Percentiles rank a stretch among this genome's conserved stretches.
Conservation (phyloP, 1,140 invertebrate genomes). For the Campoletis sonorensis region DNA sequence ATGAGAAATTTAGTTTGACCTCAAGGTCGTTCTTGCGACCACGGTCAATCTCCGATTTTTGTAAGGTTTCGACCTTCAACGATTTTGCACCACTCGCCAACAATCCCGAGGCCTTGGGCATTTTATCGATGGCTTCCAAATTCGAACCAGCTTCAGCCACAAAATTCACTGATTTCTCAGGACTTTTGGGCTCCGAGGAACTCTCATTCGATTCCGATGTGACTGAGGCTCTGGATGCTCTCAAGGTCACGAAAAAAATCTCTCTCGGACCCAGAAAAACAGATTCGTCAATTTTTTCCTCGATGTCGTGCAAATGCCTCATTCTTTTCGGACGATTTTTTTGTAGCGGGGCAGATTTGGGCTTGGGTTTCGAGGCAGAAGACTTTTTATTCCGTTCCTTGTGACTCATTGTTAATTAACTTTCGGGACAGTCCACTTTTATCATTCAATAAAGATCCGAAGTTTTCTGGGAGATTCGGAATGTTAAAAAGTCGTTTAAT, state of each 20-base stretch:
- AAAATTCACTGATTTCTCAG: background rate
- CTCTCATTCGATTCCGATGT: background rate
- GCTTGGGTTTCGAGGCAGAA: background rate
- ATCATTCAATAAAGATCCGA: no score
- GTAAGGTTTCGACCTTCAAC: background rate
- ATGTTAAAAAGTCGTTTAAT: no score
- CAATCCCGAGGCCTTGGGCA: background rate
- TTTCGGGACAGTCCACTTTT: slow-evolving; percentile 13
- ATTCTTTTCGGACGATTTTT: background rate
- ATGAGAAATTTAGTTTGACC: background rate
- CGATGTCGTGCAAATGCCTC: background rate
- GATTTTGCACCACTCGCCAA: slow-evolving; percentile 1
- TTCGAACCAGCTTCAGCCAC: background rate
- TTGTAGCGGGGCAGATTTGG: background rate
- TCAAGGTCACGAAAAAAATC: slow-evolving; percentile 6
- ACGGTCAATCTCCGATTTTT: background rate
- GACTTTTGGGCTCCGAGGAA: background rate
- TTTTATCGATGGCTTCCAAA: background rate
- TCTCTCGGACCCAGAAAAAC: slow-evolving; percentile 24
- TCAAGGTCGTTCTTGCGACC: background rate
- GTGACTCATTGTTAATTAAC: background rate
- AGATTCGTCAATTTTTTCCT: background rate
- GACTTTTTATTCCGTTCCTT: background rate
- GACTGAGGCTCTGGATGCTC: background rate
- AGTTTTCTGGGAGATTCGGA: no score